These are phyloP conservation scores for Ridgeia piscesae DNA, from an alignment of 1,140 invertebrate species.

Conservation along the genomic window DNA sequence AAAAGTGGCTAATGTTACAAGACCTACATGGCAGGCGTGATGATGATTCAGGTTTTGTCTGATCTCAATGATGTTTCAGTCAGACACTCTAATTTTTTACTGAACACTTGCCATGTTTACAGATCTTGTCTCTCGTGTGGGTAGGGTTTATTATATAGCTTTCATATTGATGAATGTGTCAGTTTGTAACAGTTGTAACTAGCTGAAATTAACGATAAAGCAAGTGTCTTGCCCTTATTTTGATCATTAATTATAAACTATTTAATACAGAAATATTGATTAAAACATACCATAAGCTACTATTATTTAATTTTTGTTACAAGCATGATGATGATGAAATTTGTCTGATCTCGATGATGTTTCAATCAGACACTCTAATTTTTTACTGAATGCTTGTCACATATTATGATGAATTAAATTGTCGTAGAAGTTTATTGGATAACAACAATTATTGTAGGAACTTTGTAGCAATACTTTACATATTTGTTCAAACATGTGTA, in stretches of 20 bases:
- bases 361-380: conserved; percentile 6
- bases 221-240: no score
- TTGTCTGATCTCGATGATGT: neutral
- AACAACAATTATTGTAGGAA: neutral
- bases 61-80: neutral
- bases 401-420: neutral
- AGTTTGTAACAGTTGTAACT: no score
- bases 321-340: neutral
- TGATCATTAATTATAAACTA: no score
- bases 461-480: neutral
- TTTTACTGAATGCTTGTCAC: neutral
- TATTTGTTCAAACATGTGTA: neutral
- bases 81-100: conserved; percentile 6
- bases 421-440: neutral
- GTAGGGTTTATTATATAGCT: no score
- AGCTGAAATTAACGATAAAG: no score
- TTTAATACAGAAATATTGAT: no score
- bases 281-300: no score
- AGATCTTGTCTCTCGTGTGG: no score
- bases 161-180: no score
- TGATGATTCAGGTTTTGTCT: neutral
- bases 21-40: neutral
- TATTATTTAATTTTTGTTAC: neutral
- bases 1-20: no score
- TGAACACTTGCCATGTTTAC: neutral